These are phyloP conservation scores for Phrynocephalus forsythii DNA, from an alignment of 2,797 vertebrate genomes.

Conservation along the genomic window DNA sequence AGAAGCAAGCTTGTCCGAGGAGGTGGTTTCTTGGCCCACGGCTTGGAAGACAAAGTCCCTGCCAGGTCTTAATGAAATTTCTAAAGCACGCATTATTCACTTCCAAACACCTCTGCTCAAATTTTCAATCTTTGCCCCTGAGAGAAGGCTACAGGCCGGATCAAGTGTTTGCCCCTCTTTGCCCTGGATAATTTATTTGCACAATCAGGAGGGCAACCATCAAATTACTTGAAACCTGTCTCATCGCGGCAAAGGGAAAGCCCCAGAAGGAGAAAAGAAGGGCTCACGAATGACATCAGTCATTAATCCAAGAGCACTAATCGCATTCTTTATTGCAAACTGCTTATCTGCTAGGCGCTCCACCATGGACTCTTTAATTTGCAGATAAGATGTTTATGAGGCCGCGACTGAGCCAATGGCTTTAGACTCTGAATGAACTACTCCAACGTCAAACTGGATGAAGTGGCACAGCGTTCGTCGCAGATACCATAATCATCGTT, in stretches of 20 bases:
- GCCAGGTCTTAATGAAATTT: not conserved
- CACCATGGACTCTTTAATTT: constrained; percentile 19
- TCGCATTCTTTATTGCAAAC: not conserved
- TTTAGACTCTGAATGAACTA: not conserved
- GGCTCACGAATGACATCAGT: not conserved
- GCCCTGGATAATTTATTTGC: not conserved
- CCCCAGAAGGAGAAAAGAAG: accelerated
- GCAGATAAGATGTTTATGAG: not conserved
- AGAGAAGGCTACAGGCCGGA: not conserved
- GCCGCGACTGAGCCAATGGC: not conserved
- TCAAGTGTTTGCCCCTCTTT: not conserved
- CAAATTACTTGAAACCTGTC: constrained; percentile 1
- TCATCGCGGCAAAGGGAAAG: not conserved
- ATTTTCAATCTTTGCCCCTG: not conserved
- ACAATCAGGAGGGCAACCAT: not conserved
- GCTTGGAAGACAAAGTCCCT: not conserved
- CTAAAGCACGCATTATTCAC: not conserved
- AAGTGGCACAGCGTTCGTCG: not conserved
- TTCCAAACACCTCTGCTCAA: not conserved
- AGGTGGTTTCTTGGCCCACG: not conserved
- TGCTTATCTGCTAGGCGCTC: not conserved
- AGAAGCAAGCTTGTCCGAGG: not conserved
- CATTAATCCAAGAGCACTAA: not conserved
- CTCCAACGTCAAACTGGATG: not conserved
- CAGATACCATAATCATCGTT: no score